Percentiles rank a stretch among this genome's conserved stretches.
phyloP scores from a whole-genome alignment of 2,797 vertebrate genomes.

The Scolopax rusticola region DNA sequence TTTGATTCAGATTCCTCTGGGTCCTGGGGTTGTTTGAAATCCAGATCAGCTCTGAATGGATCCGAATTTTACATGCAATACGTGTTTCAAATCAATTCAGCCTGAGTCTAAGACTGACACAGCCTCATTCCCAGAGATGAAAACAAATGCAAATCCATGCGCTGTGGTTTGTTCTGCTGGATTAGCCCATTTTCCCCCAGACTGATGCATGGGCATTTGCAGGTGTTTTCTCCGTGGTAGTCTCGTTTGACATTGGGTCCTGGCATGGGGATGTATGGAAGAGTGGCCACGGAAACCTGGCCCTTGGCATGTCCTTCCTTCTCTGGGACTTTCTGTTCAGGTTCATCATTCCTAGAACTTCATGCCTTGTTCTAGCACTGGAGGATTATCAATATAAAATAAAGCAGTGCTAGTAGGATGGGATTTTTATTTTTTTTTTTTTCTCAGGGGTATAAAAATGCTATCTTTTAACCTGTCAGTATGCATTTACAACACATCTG shows the following conservation, averaged over 20 bases:
- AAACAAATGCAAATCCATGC: slow-evolving; percentile 37
- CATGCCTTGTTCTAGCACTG: neutral
- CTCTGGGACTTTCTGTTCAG: neutral
- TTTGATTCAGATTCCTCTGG: neutral
- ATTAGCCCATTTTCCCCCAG: neutral
- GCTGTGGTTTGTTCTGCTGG: neutral
- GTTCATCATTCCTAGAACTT: neutral
- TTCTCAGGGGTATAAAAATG: neutral
- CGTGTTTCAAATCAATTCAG: neutral
- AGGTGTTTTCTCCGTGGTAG: neutral
- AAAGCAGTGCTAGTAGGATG: neutral
- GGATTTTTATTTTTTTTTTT: neutral
- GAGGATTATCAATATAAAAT: neutral
- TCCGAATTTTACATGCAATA: neutral
- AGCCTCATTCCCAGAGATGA: neutral
- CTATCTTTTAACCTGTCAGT: slow-evolving; percentile 66
- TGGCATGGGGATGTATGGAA: neutral
- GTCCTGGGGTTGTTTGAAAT: neutral
- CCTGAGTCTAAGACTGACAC: neutral
- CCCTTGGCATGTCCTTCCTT: neutral
- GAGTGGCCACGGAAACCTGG: neutral
- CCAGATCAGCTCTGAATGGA: neutral
- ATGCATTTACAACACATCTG: slow-evolving; percentile 37
- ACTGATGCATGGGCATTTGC: neutral
- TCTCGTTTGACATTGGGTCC: neutral